phyloP scores from a whole-genome alignment of 2,888 invertebrate genomes.

The Pristionchus entomophagus region DNA sequence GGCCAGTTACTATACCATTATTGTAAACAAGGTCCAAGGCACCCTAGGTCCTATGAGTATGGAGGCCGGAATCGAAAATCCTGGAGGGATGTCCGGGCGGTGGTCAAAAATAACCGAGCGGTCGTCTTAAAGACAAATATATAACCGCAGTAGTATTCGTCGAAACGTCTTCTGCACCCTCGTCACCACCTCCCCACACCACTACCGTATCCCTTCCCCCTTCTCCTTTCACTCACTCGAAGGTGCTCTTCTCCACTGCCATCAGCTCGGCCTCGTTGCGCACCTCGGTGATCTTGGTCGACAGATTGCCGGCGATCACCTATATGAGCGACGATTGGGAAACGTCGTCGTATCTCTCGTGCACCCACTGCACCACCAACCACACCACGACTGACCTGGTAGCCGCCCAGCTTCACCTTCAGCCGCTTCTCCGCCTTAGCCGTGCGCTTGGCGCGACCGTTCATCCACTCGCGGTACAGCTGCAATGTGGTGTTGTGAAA shows the following conservation, averaged over 20 bases:
- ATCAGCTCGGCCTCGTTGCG: slow-evolving; percentile 91
- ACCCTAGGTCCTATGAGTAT: no score
- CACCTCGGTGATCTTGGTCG: slow-evolving; percentile 78
- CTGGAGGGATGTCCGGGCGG: no score
- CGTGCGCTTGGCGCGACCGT: slow-evolving; percentile 94
- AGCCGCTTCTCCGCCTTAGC: slow-evolving; percentile 98
- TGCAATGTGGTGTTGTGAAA: slow-evolving; percentile 54
- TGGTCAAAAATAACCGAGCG: no score
- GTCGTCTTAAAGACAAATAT: no score
- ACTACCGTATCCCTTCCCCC: background rate
- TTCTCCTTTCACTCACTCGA: slow-evolving; percentile 57
- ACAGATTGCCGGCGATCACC: slow-evolving; percentile 83
- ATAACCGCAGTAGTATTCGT: no score
- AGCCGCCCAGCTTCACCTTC: slow-evolving; percentile 93
- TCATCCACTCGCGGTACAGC: slow-evolving; percentile 95
- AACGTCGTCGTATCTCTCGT: background rate
- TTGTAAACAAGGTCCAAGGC: no score
- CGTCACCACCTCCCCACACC: background rate
- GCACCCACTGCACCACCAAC: background rate
- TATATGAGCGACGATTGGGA: slow-evolving; percentile 70
- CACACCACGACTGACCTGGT: slow-evolving; percentile 81
- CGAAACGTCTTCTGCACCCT: no score
- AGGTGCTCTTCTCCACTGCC: slow-evolving; percentile 82
- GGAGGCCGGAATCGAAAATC: no score
- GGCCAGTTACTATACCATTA: no score